These are phyloP conservation scores for Toxotes jaculatrix DNA, from an alignment of 2,113 vertebrate species.

Conservation along the genomic window DNA sequence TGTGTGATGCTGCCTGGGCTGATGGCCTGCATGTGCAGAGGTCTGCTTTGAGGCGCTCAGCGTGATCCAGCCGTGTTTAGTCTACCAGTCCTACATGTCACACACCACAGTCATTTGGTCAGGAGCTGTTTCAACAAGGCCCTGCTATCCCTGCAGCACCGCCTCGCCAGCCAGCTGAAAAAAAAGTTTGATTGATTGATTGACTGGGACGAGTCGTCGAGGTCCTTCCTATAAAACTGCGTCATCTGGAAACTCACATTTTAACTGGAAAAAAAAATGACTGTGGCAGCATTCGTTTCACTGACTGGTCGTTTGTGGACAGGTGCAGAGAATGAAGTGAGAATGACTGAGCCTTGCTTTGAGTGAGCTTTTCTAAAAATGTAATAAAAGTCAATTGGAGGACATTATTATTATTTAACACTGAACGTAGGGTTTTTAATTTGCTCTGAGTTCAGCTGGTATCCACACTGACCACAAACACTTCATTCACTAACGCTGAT, in stretches of 20 bases:
- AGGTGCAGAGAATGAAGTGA: neutral
- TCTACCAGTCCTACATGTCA: slow-evolving; percentile 69
- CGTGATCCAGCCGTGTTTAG: slow-evolving; percentile 74
- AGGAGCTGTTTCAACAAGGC: slow-evolving; percentile 77
- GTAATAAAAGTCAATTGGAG: too few species aligned
- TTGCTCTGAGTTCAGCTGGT: neutral
- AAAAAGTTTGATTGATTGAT: slow-evolving; percentile 47
- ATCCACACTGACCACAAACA: neutral
- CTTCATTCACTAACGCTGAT: neutral
- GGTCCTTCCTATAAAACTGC: neutral
- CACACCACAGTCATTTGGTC: slow-evolving; percentile 72
- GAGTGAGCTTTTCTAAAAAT: too few species aligned
- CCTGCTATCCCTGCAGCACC: slow-evolving; percentile 55
- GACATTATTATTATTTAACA: too few species aligned
- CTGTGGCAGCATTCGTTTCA: neutral
- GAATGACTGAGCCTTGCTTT: neutral
- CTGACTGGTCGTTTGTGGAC: neutral
- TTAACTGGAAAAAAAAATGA: too few species aligned
- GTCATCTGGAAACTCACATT: neutral
- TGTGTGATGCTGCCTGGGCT: slow-evolving; percentile 11
- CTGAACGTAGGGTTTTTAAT: neutral
- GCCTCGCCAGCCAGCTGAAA: slow-evolving; percentile 14
- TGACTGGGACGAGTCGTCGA: neutral
- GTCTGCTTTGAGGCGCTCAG: slow-evolving; percentile 74
- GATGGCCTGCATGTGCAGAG: slow-evolving; percentile 33